Evolutionary conservation across 2,888 invertebrate genomes (phyloP), one percentile per base, ranked within the genome.

Genomic region (Tryphoninae sp.): DNA sequence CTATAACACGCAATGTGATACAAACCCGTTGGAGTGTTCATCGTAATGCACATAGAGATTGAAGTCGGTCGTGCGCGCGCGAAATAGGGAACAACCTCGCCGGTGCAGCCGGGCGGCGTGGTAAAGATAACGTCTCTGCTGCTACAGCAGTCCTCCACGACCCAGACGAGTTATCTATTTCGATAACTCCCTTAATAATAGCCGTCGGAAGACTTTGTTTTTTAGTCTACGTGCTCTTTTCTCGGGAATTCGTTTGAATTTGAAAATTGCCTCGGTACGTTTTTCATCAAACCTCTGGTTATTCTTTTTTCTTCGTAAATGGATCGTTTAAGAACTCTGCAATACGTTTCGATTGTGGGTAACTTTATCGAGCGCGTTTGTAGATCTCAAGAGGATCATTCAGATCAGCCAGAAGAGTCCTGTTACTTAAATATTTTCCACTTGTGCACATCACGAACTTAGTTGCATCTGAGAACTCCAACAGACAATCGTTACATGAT

Each of bases 251-350:
- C 45, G 9, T 45, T 45, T 19, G 19, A 19, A 19, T 19, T 13
- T 45, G 2, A 45, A 45, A 13, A 80, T 76, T 73, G 76, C 76
- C 45, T 67, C 40, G 72, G 72, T 71, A 68, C 62, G 67, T 67
- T 77, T 75, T 74, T 64, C 69, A 45, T 79, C 69, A 59, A 67
- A 80, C 65, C 72, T 61, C 67, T 67, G 67, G 59, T 45, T 61
- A 80, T 76, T 40, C 16, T 61, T 42, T 51, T 59, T 42, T 42
- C 6, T 53, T 49, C 59, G n/a, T 45, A 61, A 53, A 51, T 42
- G 19, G 23, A 65, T 65, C 51, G 59, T 72, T 68, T 71, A 58
- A 55, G 65, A 49, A 42, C 58, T 53, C 59, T 23, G 59, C 19
- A 76, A 59, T 76, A 55, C 61, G 26, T 45, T 64, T 62, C 53